Conservation (phyloP, 2,797 vertebrate species). For the Platyrinchus mystaceus region DNA sequence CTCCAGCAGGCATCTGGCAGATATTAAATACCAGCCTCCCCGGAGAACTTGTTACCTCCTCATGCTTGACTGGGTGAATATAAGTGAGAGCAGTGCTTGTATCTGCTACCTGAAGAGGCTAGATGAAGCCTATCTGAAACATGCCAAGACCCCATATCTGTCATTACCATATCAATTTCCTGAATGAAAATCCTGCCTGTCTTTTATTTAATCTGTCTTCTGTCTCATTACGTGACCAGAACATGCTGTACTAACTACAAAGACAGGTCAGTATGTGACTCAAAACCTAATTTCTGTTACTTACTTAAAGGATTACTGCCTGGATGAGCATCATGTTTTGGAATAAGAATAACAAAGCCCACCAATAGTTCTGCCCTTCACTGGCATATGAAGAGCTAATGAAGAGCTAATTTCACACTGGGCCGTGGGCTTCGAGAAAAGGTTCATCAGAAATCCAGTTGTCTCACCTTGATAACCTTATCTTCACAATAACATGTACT, state of each 20-base stretch:
- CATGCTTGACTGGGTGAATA: slow-evolving; percentile 51
- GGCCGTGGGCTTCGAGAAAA: not conserved
- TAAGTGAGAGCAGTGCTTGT: slow-evolving; percentile 6
- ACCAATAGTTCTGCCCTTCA: not conserved
- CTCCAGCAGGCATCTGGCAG: slow-evolving; percentile 26
- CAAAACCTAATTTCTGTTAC: slow-evolving; percentile 35
- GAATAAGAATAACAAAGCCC: not conserved
- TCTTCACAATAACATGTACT: not conserved
- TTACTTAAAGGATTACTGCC: slow-evolving; percentile 15
- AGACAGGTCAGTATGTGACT: slow-evolving; percentile 19
- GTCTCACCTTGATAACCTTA: not conserved
- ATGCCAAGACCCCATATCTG: not conserved
- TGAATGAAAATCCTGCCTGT: slow-evolving; percentile 42
- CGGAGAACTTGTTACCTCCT: slow-evolving; percentile 27
- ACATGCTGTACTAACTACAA: not conserved
- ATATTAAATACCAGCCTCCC: slow-evolving; percentile 52
- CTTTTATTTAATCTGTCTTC: not conserved
- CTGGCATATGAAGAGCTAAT: not conserved
- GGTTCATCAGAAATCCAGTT: not conserved
- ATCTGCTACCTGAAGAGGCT: slow-evolving; percentile 43
- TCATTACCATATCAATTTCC: slow-evolving; percentile 27
- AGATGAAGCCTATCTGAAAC: slow-evolving; percentile 10
- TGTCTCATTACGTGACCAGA: not conserved
- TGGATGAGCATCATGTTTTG: not conserved
- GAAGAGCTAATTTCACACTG: not conserved